Base-by-base conservation (phyloP, 2,113 vertebrate species). In the Excalfactoria chinensis region DNA sequence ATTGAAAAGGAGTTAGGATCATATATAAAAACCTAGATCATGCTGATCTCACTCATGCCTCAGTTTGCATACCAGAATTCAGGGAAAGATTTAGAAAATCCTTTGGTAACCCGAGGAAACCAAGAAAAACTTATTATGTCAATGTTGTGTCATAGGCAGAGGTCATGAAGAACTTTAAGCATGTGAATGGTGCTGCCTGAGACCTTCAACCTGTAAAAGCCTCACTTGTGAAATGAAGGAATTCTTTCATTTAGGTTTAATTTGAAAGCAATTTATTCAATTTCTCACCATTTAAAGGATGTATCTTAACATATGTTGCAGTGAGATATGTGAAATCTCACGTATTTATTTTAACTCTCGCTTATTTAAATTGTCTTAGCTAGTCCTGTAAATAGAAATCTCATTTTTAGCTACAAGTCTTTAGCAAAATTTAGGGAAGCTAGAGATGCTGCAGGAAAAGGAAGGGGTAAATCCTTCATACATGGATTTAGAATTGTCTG, bases 121-220 rank as follows among this genome's bases (percentile, higher is more conserved):
- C 18, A 73, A 76, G 19, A 44, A 75, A 62, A 87, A 76, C 7
- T 2, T 4, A 76, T 1, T n/a, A 14, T 34, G 60, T 90, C 6
- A 17, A 62, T 78, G 3, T 69, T 79, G 69, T 4, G 25, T 22
- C 40, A 46, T 44, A 30, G 14, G 82, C 41, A 66, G 63, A 79
- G 48, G 58, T 69, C 63, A 84, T 3, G 7, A 25, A 19, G 26
- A 90, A 30, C 34, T 86, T 90, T 87, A 55, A 90, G 89, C 26
- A 30, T 34, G 9, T 43, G 87, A 59, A 6, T 18, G 28, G 58
- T 75, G 16, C 49, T 73, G 60, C 13, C 30, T 84, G 18, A 77
- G 67, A 92, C 67, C 41, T 84, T 90, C 76, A 86, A 76, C 67
- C 84, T 89, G 67, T 76, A 87, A 91, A 96, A 95, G 76, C 68